Base-by-base conservation (phyloP, 2,888 invertebrate species). In the Hypselothyrea guttata region DNA sequence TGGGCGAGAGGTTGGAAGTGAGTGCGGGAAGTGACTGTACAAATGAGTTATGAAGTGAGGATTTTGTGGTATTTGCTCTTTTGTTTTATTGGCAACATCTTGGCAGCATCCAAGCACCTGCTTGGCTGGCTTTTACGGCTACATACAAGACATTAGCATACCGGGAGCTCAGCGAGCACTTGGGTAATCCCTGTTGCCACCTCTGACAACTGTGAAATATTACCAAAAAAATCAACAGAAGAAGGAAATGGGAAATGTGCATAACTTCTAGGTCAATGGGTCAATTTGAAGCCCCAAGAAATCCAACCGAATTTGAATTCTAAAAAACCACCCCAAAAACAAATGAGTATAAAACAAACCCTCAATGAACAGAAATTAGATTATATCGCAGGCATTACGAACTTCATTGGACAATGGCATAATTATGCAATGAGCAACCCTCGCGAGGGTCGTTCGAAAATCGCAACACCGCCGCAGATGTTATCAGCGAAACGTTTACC, bases 401-500 rank as follows among this genome's bases (percentile, higher is more conserved):
- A 82, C 70, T 81, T 69, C 76, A 79, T 75, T 72, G 76, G 67
- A 84, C 85, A 82, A 84, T 76, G 74, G 63, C 67, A 83, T 82
- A 82, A 82, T 84, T 82, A 82, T 82, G 85, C 85, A 82, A 75
- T 64, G 57, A 70, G 67, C 71, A 71, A 78, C 78, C 79, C 78
- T 57, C 52, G 57, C 28, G 9, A 28, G 9, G 28, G 8, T 28
- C 3, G 28, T 9, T 16, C 40, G 38, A 13, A 45, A 71, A 71
- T 68, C 61, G 72, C 55, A 58, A 67, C 22, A 9, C 27, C 27
- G 15, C 66, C 76, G 78, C 86, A 87, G 86, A 86, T 86, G 87
- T 78, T 86, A 87, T 85, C 86, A 49, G 44, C 37, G 45, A 83
- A 82, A 59, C 81, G 81, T 84, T 82, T 82, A 82, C 81, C 74